phyloP scores from a whole-genome alignment of 2,888 invertebrate species.

The Dioctria linearis region DNA sequence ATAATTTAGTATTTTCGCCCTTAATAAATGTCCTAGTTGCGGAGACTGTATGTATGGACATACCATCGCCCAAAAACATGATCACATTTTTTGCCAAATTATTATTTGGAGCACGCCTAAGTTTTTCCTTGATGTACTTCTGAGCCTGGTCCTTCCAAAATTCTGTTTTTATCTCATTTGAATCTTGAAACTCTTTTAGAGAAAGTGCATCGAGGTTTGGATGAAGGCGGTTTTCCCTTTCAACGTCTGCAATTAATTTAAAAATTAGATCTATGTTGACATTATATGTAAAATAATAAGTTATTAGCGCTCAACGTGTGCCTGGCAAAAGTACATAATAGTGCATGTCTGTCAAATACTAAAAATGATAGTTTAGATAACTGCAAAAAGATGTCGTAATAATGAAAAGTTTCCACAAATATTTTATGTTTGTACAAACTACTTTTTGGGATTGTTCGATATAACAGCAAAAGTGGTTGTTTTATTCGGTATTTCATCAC shows the following conservation, averaged over 20 bases:
- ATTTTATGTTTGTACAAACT: too few relatives aligned
- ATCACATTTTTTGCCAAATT: conserved; percentile 75
- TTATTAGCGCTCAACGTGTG: too few relatives aligned
- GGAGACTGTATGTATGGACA: conserved; percentile 81
- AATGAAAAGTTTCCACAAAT: too few relatives aligned
- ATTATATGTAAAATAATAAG: too few relatives aligned
- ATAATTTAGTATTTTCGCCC: conserved; percentile 76
- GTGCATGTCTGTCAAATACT: too few relatives aligned
- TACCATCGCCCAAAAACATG: conserved; percentile 82
- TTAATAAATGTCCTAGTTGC: conserved; percentile 77
- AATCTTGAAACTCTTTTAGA: not conserved
- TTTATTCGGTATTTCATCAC: too few relatives aligned
- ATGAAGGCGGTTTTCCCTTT: not conserved
- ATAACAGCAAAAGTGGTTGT: too few relatives aligned
- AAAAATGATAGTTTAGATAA: too few relatives aligned
- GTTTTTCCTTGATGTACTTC: not conserved
- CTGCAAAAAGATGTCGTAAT: too few relatives aligned
- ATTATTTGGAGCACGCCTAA: not conserved
- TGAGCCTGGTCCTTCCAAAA: conserved; percentile 51
- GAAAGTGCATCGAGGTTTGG: not conserved
- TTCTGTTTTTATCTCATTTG: conserved; percentile 14
- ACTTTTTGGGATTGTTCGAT: too few relatives aligned
- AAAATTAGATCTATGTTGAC: too few relatives aligned
- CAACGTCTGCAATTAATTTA: not conserved
- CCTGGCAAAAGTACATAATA: too few relatives aligned